Conservation (phyloP, 2,113 vertebrate genomes). For the Microtus oregoni region DNA sequence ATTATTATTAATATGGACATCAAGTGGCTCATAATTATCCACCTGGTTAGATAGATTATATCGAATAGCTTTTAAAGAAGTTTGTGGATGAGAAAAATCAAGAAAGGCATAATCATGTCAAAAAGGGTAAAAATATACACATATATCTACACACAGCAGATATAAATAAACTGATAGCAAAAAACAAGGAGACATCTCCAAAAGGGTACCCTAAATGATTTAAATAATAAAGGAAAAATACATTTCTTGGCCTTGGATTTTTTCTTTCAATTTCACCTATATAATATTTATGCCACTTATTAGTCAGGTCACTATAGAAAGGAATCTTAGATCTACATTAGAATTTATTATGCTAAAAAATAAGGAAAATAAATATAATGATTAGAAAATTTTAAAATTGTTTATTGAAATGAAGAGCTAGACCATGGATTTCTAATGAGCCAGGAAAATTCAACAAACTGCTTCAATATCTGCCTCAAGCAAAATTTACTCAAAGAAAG, state of each 20-base stretch:
- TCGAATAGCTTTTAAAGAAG: background rate
- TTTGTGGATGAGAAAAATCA: background rate
- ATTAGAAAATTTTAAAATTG: slow-evolving; percentile 30
- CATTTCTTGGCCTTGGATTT: background rate
- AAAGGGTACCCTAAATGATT: background rate
- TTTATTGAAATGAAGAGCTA: slow-evolving; percentile 15
- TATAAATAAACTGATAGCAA: background rate
- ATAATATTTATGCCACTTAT: background rate
- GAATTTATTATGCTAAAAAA: slow-evolving; percentile 19
- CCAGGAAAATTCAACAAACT: slow-evolving; percentile 29
- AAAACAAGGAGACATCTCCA: background rate
- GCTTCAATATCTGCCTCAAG: background rate
- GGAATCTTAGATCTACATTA: background rate
- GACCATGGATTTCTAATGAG: background rate
- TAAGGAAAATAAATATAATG: slow-evolving; percentile 12
- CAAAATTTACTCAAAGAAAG: background rate
- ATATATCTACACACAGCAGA: background rate
- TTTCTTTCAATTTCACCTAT: background rate
- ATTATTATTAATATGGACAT: background rate
- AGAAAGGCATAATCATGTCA: background rate
- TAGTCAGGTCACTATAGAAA: slow-evolving; percentile 27
- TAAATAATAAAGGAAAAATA: background rate
- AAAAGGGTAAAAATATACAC: background rate
- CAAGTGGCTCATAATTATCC: background rate
- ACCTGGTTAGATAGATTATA: background rate